A percentile compares a stretch with the other conserved stretches of the same genome.
Conservation (phyloP, 2,888 invertebrate species). For the Pachliopta kotzebuea region DNA sequence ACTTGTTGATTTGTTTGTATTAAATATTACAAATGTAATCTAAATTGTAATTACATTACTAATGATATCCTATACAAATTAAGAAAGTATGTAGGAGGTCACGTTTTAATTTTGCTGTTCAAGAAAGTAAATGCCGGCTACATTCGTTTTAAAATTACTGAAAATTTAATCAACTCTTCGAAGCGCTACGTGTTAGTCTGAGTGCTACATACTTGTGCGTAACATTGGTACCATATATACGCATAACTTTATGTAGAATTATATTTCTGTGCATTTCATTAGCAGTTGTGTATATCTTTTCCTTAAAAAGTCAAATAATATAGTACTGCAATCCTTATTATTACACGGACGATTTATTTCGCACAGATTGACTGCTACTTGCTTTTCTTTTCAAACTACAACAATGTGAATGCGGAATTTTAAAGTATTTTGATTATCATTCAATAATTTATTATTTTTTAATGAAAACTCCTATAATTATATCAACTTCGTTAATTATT, state of each 20-base stretch:
- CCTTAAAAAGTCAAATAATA: conserved; percentile 35
- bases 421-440: not conserved
- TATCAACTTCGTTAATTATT: too few species aligned
- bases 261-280: conserved; percentile 34
- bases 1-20: too few species aligned
- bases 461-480: too few species aligned
- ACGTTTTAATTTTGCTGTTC: conserved; percentile 29
- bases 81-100: conserved; percentile 25
- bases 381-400: conserved; percentile 12
- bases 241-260: conserved; percentile 27
- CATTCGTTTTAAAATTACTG: conserved; percentile 30
- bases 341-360: conserved; percentile 37
- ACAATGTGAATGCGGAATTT: conserved; percentile 16
- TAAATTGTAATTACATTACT: conserved; percentile 3
- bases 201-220: conserved; percentile 28
- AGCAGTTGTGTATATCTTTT: conserved; percentile 34
- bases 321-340: conserved; percentile 40
- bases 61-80: conserved; percentile 13
- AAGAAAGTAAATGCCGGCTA: conserved; percentile 28
- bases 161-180: conserved; percentile 29
- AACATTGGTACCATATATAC: conserved; percentile 15
- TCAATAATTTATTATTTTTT: too few species aligned
- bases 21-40: not conserved
- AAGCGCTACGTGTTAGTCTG: conserved; percentile 27
- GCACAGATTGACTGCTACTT: conserved; percentile 32